phyloP scores from a whole-genome alignment of 2,888 invertebrate species.

The Pomacea canaliculata region DNA sequence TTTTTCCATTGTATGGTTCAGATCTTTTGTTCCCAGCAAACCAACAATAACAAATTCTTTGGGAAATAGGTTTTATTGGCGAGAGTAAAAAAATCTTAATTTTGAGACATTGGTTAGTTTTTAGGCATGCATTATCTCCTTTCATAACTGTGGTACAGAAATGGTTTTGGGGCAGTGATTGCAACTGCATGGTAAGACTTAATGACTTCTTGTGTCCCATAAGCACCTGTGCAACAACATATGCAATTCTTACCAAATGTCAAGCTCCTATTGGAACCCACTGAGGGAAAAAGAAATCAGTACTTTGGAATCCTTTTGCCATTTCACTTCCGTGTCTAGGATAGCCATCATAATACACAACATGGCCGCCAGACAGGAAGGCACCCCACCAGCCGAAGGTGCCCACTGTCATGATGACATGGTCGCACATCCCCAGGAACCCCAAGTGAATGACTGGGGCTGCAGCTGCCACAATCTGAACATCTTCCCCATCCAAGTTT shows the following conservation, averaged over 20 bases:
- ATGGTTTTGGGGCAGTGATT: background rate
- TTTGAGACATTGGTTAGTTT: too few relatives aligned
- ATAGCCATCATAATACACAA: conserved; percentile 30
- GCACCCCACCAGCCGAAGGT: conserved; percentile 31
- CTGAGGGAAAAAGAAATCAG: conserved; percentile 24
- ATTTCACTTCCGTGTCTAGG: conserved; percentile 13
- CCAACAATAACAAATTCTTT: too few relatives aligned
- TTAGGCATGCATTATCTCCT: too few relatives aligned
- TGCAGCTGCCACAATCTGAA: conserved; percentile 10
- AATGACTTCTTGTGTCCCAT: background rate
- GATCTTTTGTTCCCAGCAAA: too few relatives aligned
- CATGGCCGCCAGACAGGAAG: conserved; percentile 27
- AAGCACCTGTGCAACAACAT: too few relatives aligned
- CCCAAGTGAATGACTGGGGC: conserved; percentile 21
- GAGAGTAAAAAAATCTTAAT: too few relatives aligned
- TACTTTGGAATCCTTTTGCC: conserved; percentile 7
- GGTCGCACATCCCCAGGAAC: conserved; percentile 25
- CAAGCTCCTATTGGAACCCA: conserved; percentile 28
- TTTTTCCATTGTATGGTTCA: too few relatives aligned
- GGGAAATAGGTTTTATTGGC: too few relatives aligned
- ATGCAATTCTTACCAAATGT: background rate
- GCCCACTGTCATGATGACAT: conserved; percentile 33
- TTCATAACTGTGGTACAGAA: background rate
- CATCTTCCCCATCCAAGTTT: conserved; percentile 10
- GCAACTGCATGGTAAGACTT: background rate